These are phyloP conservation scores for Pollachius pollachius DNA, from an alignment of 2,113 vertebrate species.

Conservation along the genomic window DNA sequence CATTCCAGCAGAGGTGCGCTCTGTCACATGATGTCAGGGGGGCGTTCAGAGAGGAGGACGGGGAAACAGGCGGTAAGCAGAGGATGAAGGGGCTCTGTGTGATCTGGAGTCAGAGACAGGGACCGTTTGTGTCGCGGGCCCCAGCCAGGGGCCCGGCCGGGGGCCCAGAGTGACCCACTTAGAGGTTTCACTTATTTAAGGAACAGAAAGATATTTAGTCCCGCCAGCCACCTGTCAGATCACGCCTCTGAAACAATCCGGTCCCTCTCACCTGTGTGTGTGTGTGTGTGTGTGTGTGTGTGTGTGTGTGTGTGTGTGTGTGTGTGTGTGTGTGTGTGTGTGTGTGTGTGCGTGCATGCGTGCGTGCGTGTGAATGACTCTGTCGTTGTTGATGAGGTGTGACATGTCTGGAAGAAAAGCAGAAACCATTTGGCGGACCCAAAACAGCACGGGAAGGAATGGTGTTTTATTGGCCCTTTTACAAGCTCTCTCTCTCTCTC, in stretches of 20 bases:
- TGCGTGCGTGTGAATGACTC: background rate
- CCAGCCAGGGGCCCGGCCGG: no score
- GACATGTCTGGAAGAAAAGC: background rate
- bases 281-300: no score
- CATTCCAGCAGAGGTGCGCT: background rate
- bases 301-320: no score
- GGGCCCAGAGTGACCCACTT: no score
- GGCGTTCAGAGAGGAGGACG: no score
- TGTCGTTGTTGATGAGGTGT: background rate
- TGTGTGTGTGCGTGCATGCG: background rate
- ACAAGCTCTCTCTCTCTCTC: background rate
- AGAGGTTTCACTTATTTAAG: no score
- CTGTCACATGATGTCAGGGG: background rate
- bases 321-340: no score
- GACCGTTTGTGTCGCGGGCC: background rate
- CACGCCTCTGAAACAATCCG: no score
- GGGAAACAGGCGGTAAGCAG: no score
- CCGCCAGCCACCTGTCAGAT: no score
- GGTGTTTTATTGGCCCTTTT: background rate
- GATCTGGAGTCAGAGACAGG: background rate
- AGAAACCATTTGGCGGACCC: background rate
- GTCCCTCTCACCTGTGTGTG: no score
- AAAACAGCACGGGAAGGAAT: background rate
- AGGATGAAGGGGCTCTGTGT: background rate
- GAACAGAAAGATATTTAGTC: no score